Conservation (phyloP, 2,888 invertebrate genomes). For the Brachycybe producta region DNA sequence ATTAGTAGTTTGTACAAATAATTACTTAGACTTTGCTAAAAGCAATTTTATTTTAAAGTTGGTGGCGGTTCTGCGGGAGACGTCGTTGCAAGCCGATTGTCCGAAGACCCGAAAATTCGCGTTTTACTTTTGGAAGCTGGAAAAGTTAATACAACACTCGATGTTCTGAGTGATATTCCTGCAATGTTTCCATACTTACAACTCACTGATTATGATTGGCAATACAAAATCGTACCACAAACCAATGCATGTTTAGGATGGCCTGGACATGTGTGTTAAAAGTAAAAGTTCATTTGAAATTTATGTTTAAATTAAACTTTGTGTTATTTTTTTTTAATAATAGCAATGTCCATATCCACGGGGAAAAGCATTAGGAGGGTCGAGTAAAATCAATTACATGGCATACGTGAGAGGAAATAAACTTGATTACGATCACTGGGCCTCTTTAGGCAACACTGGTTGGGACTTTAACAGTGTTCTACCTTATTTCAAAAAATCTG, state of each 20-base stretch:
- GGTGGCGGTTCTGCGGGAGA: conserved; percentile 80
- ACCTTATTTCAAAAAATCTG: conserved; percentile 36
- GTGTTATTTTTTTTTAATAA: background rate
- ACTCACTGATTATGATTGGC: conserved; percentile 56
- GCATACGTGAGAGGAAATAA: conserved; percentile 38
- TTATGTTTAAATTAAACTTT: too few species aligned
- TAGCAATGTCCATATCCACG: conserved; percentile 22
- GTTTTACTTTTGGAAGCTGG: conserved; percentile 27
- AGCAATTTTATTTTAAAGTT: too few species aligned
- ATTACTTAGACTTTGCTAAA: too few species aligned
- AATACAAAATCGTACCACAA: conserved; percentile 81
- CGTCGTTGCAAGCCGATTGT: conserved; percentile 67
- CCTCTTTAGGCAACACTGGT: conserved; percentile 33
- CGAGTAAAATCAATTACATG: conserved; percentile 39
- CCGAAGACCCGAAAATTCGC: conserved; percentile 23
- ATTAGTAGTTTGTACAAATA: too few species aligned
- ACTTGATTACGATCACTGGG: conserved; percentile 37
- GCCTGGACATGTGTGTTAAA: background rate
- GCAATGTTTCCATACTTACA: conserved; percentile 25
- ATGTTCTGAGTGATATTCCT: conserved; percentile 50
- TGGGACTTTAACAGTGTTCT: conserved; percentile 38
- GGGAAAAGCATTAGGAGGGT: conserved; percentile 37
- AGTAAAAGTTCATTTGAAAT: too few species aligned
- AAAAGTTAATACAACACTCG: conserved; percentile 22
- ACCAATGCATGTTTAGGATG: conserved; percentile 19